Base-by-base conservation (phyloP, 2,888 invertebrate species). In the Meteorus cinctellus region DNA sequence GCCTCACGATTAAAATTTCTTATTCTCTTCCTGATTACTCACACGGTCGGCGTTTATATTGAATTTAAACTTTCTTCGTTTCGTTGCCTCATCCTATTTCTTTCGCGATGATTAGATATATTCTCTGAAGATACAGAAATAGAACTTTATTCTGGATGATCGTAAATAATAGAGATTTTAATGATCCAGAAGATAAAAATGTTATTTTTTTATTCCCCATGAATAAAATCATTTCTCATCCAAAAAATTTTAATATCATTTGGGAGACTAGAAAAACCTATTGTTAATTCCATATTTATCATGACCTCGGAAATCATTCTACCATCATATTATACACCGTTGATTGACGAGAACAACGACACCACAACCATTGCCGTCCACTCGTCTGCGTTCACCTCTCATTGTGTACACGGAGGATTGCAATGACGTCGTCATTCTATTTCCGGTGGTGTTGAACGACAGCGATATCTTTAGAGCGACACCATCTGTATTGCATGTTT, bases 401-500 rank as follows among this genome's bases (percentile, higher is more conserved):
- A n/a, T 82, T 80, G 80, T 55, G 2, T 19, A 55, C 24, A 55
- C 5, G 8, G 80, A 83, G 83, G 79, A 80, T 79, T 79, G 77
- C 77, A 79, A 82, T 84, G 84, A 87, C 86, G 87, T 87, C 84
- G 86, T 81, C 78, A 79, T 82, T 85, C 87, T 88, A 88, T 88
- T 88, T 83, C 84, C 81, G 86, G 84, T 83, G 60, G 24, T 74
- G 79, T 83, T 85, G 82, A 85, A 86, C 85, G 86, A 77, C 86
- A 87, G 83, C 85, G 86, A 85, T 88, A 87, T 87, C 86, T 87
- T 88, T 88, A 87, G 87, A 86, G 84, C 82, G 74, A 59, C 59
- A 82, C 81, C 82, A 83, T 85, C 84, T 78, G 84, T 85, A 84
- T 84, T 84, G 51, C 36, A 70, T 55, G 36, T 41, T 41, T 12